A percentile compares a stretch with the other conserved stretches of the same genome.
Evolutionary conservation across 23 tunicate genomes (phyloP).

Genomic region (Trididemnum nubilum): DNA sequence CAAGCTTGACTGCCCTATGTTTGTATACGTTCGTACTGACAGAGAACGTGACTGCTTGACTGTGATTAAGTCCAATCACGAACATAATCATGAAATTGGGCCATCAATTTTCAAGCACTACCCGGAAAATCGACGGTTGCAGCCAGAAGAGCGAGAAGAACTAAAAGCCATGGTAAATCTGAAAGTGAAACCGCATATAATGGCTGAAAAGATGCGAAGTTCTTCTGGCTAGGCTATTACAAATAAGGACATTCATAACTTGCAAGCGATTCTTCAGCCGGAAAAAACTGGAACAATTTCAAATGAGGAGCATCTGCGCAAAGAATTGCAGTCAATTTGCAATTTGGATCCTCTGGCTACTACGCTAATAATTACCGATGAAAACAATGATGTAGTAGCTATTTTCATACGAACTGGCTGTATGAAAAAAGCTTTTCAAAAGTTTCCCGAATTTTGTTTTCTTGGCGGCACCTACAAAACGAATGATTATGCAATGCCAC

Average conservation of each 20-base stretch:
- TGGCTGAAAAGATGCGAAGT: background rate
- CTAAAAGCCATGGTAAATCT: background rate
- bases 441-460: background rate
- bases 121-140: background rate
- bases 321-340: background rate
- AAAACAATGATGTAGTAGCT: background rate
- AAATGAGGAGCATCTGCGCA: background rate
- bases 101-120: background rate
- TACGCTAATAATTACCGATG: background rate
- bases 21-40: background rate
- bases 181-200: background rate
- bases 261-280: too few species aligned
- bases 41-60: background rate
- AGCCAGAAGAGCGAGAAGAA: background rate
- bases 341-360: background rate
- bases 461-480: background rate
- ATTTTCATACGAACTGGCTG: background rate
- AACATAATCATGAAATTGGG: background rate
- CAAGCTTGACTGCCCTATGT: background rate
- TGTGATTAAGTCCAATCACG: background rate
- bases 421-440: background rate
- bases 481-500: background rate
- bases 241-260: background rate
- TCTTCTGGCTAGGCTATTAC: background rate
- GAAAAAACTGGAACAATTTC: background rate